phyloP scores from a whole-genome alignment of 2,113 vertebrate genomes.

The Glaucomys volans region DNA sequence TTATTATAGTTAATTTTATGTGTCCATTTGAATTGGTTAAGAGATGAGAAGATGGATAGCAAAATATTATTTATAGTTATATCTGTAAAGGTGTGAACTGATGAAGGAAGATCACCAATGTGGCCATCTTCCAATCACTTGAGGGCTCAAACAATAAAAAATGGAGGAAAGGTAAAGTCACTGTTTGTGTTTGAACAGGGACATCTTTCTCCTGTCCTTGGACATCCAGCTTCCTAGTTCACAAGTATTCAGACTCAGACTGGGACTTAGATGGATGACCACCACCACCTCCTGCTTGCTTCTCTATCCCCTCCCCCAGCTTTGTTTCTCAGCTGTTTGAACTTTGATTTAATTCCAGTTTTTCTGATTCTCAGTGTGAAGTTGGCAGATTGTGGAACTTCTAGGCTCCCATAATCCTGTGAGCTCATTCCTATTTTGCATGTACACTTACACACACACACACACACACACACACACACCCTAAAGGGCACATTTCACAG shows the following conservation, averaged over 20 bases:
- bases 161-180: neutral
- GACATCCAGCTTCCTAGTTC: neutral
- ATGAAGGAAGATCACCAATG: neutral
- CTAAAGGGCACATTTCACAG: neutral
- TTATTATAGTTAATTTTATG: neutral
- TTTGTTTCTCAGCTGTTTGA: neutral
- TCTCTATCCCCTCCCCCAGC: rapidly evolving
- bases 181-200: neutral
- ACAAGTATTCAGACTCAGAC: neutral
- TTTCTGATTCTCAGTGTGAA: neutral
- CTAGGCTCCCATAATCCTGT: neutral
- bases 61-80: neutral
- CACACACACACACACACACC: neutral
- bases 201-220: neutral
- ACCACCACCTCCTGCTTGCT: no score
- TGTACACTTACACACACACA: neutral
- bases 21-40: neutral
- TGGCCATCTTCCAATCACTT: neutral
- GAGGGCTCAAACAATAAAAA: neutral
- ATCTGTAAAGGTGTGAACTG: neutral
- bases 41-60: neutral
- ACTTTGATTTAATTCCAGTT: neutral
- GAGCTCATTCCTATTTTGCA: neutral
- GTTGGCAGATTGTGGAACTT: neutral
- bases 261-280: no score